Base-by-base conservation (phyloP, 2,113 vertebrate species). In the Tragulus kanchil region DNA sequence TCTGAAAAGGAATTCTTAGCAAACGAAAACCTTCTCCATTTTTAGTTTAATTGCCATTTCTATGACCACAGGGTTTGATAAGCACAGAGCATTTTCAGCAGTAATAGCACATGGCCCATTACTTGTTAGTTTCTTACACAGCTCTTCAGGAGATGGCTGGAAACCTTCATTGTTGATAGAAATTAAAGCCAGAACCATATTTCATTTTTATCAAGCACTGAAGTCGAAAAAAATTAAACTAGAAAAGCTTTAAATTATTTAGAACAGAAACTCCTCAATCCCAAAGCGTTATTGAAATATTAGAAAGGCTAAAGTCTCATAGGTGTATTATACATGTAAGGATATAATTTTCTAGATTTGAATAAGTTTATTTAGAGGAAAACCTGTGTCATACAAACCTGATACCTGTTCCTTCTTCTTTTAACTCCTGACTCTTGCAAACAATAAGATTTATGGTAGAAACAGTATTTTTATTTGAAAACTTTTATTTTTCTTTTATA, bases 281-380 rank as follows among this genome's bases (percentile, higher is more conserved):
- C 36, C 42, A 88, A 82, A 62, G 87, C 3, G 3, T 84, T 45
- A 62, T 3, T 59, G 28, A 90, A 48, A 77, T 75, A 26, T 17
- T 89, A 83, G 36, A 88, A 61, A 85, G 88, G 42, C 48, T 89
- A 31, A 83, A 65, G 71, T 54, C 87, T 97, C 64, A 8, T n/a
- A 62, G 64, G 19, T 87, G 0, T 82, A 31, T 45, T 81, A 61
- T 50, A 61, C 25, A 58, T 54, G 9, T 50, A 19, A 28, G 85
- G 36, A 85, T 71, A 19, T 73, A 56, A 90, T 89, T 88, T 95
- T 64, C 67, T 77, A 75, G 42, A 21, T 83, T 65, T 79, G 56
- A 56, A 86, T 82, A 67, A 48, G 45, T 64, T 69, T 92, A 89
- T 59, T 82, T 79, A 75, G 36, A 82, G 58, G 88, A 89, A 89